Evolutionary conservation across 1,140 invertebrate genomes (phyloP).

Genomic region (Portunus trituberculatus): DNA sequence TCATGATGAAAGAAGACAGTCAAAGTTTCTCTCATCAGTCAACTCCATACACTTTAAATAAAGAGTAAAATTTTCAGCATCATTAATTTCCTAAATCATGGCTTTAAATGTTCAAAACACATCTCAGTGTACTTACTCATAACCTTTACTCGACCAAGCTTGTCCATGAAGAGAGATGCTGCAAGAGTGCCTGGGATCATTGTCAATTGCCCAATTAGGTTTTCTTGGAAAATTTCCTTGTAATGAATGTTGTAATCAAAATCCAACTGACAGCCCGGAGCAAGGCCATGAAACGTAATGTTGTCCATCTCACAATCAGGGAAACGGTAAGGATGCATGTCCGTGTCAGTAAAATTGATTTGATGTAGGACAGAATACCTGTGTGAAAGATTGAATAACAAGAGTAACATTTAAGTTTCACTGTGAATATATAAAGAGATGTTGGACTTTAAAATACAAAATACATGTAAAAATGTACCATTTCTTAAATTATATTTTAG

Average conservation of each 20-base stretch:
- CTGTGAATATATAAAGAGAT: no score
- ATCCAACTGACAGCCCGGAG: constrained; percentile 79
- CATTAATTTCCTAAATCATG: no score
- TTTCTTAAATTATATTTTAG: no score
- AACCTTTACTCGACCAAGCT: constrained; percentile 81
- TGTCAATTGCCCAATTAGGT: constrained; percentile 79
- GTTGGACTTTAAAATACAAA: no score
- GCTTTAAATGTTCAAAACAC: not conserved
- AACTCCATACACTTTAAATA: no score
- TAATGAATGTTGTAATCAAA: constrained; percentile 80
- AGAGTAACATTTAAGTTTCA: no score
- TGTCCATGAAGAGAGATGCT: constrained; percentile 81
- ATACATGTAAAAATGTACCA: no score
- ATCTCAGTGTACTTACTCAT: constrained; percentile 80
- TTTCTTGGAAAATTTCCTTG: constrained; percentile 79
- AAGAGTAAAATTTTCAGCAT: no score
- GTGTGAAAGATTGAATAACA: not conserved
- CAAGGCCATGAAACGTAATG: constrained; percentile 77
- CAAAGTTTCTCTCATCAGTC: no score
- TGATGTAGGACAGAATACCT: constrained; percentile 77
- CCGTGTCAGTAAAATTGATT: constrained; percentile 79
- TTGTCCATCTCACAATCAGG: constrained; percentile 78
- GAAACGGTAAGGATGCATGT: constrained; percentile 79
- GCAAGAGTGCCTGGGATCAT: constrained; percentile 82
- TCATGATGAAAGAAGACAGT: no score